Conservation (phyloP, 2,797 vertebrate genomes). For the Spheniscus humboldti region DNA sequence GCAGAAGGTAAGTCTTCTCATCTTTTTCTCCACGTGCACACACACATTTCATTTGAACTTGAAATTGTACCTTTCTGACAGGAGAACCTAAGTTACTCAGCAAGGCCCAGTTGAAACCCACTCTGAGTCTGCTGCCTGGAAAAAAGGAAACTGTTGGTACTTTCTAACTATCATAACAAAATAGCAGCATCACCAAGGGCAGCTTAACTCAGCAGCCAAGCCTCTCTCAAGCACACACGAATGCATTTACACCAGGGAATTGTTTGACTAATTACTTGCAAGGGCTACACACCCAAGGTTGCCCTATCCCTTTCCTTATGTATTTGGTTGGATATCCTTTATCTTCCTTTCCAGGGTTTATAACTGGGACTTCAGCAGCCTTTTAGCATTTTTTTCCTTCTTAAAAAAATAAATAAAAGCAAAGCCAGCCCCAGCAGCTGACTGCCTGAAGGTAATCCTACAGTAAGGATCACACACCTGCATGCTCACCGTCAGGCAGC, state of each 20-base stretch:
- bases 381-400: background rate
- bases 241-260: background rate
- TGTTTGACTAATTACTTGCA: background rate
- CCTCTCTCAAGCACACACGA: background rate
- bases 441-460: background rate
- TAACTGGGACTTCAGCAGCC: background rate
- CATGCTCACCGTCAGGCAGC: fast-evolving
- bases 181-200: background rate
- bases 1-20: background rate
- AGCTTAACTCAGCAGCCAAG: background rate
- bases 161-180: background rate
- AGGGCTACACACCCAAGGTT: background rate
- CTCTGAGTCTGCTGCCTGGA: background rate
- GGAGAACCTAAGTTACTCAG: background rate
- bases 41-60: background rate
- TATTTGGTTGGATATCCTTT: background rate
- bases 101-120: background rate
- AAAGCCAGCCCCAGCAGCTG: background rate
- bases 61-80: background rate
- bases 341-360: background rate
- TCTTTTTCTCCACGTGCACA: background rate
- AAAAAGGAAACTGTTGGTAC: background rate
- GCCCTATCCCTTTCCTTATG: background rate
- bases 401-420: background rate
- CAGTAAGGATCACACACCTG: background rate